These are phyloP conservation scores for Rhagoletis pomonella DNA, from an alignment of 1,140 invertebrate genomes.

Conservation along the genomic window DNA sequence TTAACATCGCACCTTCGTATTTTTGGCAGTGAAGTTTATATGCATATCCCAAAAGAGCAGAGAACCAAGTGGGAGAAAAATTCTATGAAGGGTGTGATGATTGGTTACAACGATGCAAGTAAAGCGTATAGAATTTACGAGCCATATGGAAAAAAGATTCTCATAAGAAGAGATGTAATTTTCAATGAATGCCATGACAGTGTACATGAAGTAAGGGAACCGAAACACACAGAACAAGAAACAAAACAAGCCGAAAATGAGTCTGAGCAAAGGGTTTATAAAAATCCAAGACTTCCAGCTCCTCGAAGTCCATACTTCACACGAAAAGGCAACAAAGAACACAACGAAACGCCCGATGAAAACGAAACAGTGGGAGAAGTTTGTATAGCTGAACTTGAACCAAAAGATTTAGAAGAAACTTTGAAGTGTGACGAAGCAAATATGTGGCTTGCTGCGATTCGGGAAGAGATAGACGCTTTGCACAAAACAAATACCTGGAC, in stretches of 20 bases:
- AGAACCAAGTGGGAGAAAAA: slow-evolving; percentile 63
- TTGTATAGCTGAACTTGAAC: slow-evolving; percentile 30
- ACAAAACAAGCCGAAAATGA: too few relatives aligned
- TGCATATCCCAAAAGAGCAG: slow-evolving; percentile 58
- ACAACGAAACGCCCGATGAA: too few relatives aligned
- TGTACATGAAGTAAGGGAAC: too few relatives aligned
- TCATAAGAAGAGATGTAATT: slow-evolving; percentile 48
- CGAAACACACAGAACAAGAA: too few relatives aligned
- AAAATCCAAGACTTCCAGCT: too few relatives aligned
- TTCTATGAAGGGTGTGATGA: slow-evolving; percentile 59
- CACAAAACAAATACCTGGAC: slow-evolving; percentile 51
- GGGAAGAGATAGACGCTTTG: slow-evolving; percentile 44
- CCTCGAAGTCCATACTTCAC: too few relatives aligned
- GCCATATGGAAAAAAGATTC: slow-evolving; percentile 10
- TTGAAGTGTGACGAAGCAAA: slow-evolving; percentile 5
- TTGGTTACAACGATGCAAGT: slow-evolving; percentile 62
- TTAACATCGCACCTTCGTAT: slow-evolving; percentile 64
- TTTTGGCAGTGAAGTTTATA: slow-evolving; percentile 61
- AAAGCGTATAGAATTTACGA: slow-evolving; percentile 58
- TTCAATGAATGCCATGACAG: slow-evolving; percentile 39
- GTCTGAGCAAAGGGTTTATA: too few relatives aligned
- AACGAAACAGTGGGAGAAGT: slow-evolving; percentile 22
- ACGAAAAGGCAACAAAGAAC: too few relatives aligned
- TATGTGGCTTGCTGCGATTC: slow-evolving; percentile 44
- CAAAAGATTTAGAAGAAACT: slow-evolving; percentile 35